Evolutionary conservation across 2,113 vertebrate genomes (phyloP).

Genomic region (Pampusana beccarii): DNA sequence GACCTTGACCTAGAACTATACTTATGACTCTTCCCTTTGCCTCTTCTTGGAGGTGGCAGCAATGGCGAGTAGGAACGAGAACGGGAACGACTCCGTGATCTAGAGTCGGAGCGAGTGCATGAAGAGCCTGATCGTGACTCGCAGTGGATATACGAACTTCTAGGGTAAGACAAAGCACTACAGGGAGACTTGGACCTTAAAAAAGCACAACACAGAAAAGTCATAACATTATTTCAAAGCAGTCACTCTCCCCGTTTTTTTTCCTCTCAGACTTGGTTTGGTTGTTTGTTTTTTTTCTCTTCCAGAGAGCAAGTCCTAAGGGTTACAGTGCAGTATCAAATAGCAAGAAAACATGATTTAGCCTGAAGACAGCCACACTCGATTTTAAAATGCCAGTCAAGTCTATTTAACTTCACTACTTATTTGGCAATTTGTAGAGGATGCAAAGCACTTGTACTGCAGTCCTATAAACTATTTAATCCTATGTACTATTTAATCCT

Average conservation of each 20-base stretch:
- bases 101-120: constrained; percentile 85
- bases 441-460: background rate
- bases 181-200: constrained; percentile 93
- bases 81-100: constrained; percentile 90
- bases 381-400: background rate
- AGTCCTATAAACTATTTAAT: too few relatives aligned
- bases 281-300: constrained; percentile 37
- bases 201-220: constrained; percentile 57
- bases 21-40: constrained; percentile 81
- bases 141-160: constrained; percentile 87
- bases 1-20: constrained; percentile 86
- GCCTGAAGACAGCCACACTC: constrained; percentile 46
- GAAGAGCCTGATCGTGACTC: constrained; percentile 88
- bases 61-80: constrained; percentile 88
- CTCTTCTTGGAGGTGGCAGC: constrained; percentile 79
- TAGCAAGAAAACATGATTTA: background rate
- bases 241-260: background rate
- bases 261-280: too few relatives aligned
- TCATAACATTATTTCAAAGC: constrained; percentile 56
- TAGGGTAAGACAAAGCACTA: constrained; percentile 85
- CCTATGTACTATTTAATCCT: too few relatives aligned
- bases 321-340: constrained; percentile 25
- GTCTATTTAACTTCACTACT: constrained; percentile 17
- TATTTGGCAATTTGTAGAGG: background rate
- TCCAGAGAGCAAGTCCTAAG: constrained; percentile 56